Conservation (phyloP, 2,797 vertebrate species). For the Siniperca scherzeri region DNA sequence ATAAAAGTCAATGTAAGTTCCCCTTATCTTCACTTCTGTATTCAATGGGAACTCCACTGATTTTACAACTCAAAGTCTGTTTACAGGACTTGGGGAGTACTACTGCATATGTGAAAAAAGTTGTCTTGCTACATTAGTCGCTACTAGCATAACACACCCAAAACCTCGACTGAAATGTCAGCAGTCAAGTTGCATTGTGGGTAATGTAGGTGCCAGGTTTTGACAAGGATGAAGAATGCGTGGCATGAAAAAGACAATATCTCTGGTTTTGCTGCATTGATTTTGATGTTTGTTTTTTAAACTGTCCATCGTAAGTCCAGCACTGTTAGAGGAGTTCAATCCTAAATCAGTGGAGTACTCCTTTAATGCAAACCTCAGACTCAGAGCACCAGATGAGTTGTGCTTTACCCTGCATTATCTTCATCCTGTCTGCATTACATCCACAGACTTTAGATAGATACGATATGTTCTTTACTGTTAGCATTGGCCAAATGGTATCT, state of each 20-base stretch:
- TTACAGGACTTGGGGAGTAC: neutral
- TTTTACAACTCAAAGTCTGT: neutral
- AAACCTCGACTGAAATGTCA: neutral
- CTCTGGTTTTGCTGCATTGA: too few relatives aligned
- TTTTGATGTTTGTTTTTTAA: too few relatives aligned
- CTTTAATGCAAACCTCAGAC: neutral
- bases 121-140: neutral
- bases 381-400: neutral
- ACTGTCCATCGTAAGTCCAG: too few relatives aligned
- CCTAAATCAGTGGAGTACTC: too few relatives aligned
- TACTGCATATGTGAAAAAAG: neutral
- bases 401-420: neutral
- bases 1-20: constrained; percentile 87
- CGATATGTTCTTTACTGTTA: neutral
- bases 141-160: neutral
- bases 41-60: neutral
- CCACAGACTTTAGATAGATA: neutral
- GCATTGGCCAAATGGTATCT: neutral
- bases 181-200: neutral
- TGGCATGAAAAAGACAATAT: neutral
- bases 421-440: neutral
- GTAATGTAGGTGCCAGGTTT: neutral
- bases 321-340: too few relatives aligned
- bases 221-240: neutral
- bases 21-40: neutral